These are phyloP conservation scores for Amorpha juglandis DNA, from an alignment of 2,888 invertebrate species.

Conservation along the genomic window DNA sequence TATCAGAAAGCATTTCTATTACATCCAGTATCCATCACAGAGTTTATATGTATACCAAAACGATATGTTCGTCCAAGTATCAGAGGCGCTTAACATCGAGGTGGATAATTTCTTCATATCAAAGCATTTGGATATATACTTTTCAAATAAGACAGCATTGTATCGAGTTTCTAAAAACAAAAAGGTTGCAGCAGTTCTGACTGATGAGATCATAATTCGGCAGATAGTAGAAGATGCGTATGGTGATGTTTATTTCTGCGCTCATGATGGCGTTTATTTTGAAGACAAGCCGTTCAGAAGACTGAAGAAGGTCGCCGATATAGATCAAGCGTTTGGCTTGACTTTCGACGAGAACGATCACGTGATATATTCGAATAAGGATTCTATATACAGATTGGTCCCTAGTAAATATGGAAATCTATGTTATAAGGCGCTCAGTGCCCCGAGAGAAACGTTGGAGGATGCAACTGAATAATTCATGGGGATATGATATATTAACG, in stretches of 20 bases:
- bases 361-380: slow-evolving; percentile 63
- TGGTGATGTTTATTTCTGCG: slow-evolving; percentile 67
- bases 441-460: slow-evolving; percentile 8
- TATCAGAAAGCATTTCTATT: slow-evolving; percentile 67
- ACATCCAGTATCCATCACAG: slow-evolving; percentile 71
- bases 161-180: slow-evolving; percentile 60
- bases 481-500: slow-evolving; percentile 21
- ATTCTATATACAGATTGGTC: slow-evolving; percentile 58
- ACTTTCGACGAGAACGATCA: slow-evolving; percentile 68
- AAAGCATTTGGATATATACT: slow-evolving; percentile 61
- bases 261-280: slow-evolving; percentile 61
- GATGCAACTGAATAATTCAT: slow-evolving; percentile 23
- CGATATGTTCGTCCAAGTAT: slow-evolving; percentile 59
- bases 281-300: slow-evolving; percentile 64
- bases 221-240: slow-evolving; percentile 69
- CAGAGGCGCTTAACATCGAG: slow-evolving; percentile 62
- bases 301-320: slow-evolving; percentile 54
- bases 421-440: slow-evolving; percentile 48
- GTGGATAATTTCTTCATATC: slow-evolving; percentile 67
- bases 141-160: slow-evolving; percentile 70
- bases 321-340: slow-evolving; percentile 63
- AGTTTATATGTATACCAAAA: slow-evolving; percentile 61
- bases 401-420: slow-evolving; percentile 49
- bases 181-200: slow-evolving; percentile 48
- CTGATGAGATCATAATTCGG: slow-evolving; percentile 57